Base-by-base conservation (phyloP, 2,888 invertebrate genomes). In the Anticlea derivata region DNA sequence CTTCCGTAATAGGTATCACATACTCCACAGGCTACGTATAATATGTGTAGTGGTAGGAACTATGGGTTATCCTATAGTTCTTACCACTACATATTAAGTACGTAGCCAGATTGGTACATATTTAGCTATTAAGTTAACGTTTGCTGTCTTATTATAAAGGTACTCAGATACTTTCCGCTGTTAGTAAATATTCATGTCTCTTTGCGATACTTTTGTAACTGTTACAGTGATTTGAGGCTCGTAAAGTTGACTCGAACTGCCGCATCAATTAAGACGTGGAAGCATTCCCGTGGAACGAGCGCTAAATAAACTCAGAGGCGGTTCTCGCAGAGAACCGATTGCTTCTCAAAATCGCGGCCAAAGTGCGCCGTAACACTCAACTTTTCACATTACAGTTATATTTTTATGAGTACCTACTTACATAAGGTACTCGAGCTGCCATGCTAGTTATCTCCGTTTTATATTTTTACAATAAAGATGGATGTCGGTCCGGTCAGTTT, bases 401-500 rank as follows among this genome's bases (percentile, higher is more conserved):
- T 20, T 41, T 11, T 17, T 26, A 43, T 27, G 35, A 35, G 35
- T 29, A 30, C 12, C 6, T 13, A 27, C 23, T 11, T 39, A 22
- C 23, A 17, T 1, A 8, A 24, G 13, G 10, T 11, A 26, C 20
- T 11, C 13, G 26, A 24, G 17, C 43, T 2, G 10, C 26, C 11
- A 3, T 10, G 33, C 33, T 31, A 12, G 23, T 26, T 17, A 43
- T 29, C 10, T 43, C 5, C 8, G 7, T 13, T 37, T 45, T 37
- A 37, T 45, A 23, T 23, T 24, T 23, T 5, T 23, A 37, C 37
- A 24, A 30, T 45, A 23, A 24, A 30, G 37, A 37, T 12, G 37
- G 8, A 37, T 23, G 27, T 30, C 30, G 12, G 22, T 22, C 30
- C 11, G 31, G 24, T 38, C 46, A 38, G 7, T 26, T 31, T 37